A percentile compares a stretch with the other conserved stretches of the same genome.
Evolutionary conservation across 2,113 vertebrate genomes (phyloP).

Genomic region (Thunnus maccoyii): DNA sequence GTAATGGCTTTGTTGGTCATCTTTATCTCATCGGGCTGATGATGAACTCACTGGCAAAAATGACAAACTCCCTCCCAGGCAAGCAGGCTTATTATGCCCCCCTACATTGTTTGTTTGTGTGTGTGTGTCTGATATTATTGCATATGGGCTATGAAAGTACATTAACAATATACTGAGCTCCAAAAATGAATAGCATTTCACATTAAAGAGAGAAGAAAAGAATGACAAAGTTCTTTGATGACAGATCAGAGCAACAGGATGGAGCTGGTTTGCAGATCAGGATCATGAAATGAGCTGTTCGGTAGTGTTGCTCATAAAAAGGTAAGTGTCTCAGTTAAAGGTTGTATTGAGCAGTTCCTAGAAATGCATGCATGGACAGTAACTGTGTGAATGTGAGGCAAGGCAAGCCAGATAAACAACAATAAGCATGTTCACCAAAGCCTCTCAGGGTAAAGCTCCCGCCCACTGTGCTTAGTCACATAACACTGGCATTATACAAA

Average conservation of each 20-base stretch:
- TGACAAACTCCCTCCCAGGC: conserved; percentile 43
- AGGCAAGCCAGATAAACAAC: neutral
- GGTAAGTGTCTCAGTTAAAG: neutral
- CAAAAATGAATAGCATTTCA: neutral
- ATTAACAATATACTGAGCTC: neutral
- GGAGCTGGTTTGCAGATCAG: too few species aligned
- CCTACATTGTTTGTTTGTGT: neutral
- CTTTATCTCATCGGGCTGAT: conserved; percentile 65
- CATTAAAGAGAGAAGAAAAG: conserved; percentile 2
- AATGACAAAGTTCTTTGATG: neutral
- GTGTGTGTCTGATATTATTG: conserved; percentile 20
- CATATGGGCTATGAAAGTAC: neutral
- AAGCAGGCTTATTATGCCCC: neutral
- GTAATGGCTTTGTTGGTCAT: conserved; percentile 76
- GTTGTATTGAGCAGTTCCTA: neutral
- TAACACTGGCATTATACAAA: conserved; percentile 35
- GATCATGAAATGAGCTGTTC: too few species aligned
- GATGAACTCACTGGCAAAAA: conserved; percentile 55
- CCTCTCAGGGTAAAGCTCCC: conserved; percentile 7
- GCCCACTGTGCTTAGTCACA: conserved; percentile 44
- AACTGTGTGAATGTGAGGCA: neutral
- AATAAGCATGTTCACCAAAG: conserved; percentile 26
- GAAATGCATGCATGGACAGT: neutral
- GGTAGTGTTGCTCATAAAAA: too few species aligned
- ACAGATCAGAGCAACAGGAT: neutral